These are phyloP conservation scores for Ornithorhynchus anatinus DNA, from an alignment of 2,113 vertebrate species.

Conservation along the genomic window DNA sequence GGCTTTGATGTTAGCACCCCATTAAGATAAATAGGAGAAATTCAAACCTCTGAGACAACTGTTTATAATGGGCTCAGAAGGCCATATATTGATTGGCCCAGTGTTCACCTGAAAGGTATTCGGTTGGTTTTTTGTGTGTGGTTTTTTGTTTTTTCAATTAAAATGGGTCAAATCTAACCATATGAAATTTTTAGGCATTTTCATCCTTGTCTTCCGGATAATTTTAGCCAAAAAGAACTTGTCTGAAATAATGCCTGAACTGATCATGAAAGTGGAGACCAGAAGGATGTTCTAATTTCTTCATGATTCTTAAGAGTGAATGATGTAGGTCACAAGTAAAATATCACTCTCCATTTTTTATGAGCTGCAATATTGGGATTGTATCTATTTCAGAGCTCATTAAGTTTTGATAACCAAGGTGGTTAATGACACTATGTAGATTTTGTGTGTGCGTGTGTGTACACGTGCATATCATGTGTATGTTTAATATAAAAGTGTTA, in stretches of 20 bases:
- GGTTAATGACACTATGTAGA: constrained; percentile 34
- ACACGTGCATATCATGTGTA: background rate
- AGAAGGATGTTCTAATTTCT: constrained; percentile 52
- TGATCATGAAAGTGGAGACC: background rate
- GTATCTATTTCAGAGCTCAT: constrained; percentile 73
- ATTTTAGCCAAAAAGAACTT: background rate
- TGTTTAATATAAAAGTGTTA: constrained; percentile 27
- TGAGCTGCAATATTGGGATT: constrained; percentile 63
- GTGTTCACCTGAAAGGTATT: no score
- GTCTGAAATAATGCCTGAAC: background rate
- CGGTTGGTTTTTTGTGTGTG: no score
- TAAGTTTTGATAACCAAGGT: constrained; percentile 69
- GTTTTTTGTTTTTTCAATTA: no score
- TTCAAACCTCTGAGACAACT: constrained; percentile 55
- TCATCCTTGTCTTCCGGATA: background rate
- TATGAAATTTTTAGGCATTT: background rate
- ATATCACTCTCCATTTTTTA: constrained; percentile 53
- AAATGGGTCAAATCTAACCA: background rate
- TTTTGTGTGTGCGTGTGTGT: background rate
- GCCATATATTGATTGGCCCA: background rate
- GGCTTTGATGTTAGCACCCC: constrained; percentile 60
- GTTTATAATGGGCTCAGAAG: constrained; percentile 32
- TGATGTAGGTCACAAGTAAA: constrained; percentile 66
- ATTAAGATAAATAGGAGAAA: constrained; percentile 50
- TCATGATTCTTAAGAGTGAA: constrained; percentile 45